Evolutionary conservation across 1,140 invertebrate genomes (phyloP).

Genomic region (Geopemphigus sp.): DNA sequence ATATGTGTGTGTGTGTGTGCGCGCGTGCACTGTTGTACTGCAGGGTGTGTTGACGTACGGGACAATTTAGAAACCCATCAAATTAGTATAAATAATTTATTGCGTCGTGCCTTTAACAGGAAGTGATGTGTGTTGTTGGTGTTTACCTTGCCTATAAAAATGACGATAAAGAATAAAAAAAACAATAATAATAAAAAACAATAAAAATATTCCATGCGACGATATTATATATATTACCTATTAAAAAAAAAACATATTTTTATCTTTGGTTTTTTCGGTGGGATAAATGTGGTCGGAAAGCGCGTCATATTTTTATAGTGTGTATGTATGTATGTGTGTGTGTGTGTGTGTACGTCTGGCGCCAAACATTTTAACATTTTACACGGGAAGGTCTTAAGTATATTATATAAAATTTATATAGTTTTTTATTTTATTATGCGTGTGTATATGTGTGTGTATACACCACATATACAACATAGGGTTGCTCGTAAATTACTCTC

Average conservation of each 20-base stretch:
- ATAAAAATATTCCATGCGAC: constrained; percentile 34
- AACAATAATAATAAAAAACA: constrained; percentile 32
- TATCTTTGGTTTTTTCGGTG: constrained; percentile 21
- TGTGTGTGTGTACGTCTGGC: constrained; percentile 27
- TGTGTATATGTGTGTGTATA: background rate
- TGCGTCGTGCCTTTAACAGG: constrained; percentile 10
- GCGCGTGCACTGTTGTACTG: background rate
- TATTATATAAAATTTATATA: constrained; percentile 48
- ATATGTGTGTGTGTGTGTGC: no score
- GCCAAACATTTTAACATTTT: constrained; percentile 49
- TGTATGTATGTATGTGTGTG: background rate
- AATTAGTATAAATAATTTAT: constrained; percentile 48
- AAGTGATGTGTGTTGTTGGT: constrained; percentile 11
- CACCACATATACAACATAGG: background rate
- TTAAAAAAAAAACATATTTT: constrained; percentile 32
- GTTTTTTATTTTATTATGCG: constrained; percentile 30
- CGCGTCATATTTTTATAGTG: constrained; percentile 27
- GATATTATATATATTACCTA: background rate
- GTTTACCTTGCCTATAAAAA: constrained; percentile 29
- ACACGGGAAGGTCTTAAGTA: constrained; percentile 6
- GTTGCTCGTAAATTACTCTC: constrained; percentile 49
- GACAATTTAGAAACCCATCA: constrained; percentile 39
- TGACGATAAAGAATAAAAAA: constrained; percentile 37
- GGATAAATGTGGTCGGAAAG: constrained; percentile 1
- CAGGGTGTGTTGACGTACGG: constrained; percentile 26